Conservation (phyloP, 2,113 vertebrate species). For the Cyrtonyx montezumae region DNA sequence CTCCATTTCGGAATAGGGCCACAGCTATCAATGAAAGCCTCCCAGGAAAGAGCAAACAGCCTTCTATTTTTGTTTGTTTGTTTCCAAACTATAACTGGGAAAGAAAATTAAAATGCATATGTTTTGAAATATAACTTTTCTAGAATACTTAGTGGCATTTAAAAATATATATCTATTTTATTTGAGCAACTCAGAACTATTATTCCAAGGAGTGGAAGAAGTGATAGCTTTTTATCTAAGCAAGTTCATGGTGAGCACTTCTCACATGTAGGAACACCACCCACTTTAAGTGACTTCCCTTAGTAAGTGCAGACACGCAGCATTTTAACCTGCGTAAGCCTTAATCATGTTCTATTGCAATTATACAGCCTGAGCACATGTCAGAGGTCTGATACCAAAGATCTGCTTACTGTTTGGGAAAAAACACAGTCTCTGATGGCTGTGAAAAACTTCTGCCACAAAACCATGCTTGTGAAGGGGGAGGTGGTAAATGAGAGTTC, state of each 20-base stretch:
- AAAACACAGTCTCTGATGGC: background rate
- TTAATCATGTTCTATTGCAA: background rate
- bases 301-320: fast-evolving
- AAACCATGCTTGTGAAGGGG: background rate
- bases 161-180: background rate
- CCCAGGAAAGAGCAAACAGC: background rate
- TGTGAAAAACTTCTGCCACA: background rate
- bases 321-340: background rate
- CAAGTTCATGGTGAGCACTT: background rate
- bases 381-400: background rate
- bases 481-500: slow-evolving; percentile 23
- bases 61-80: background rate
- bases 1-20: background rate
- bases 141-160: background rate
- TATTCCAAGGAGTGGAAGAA: background rate
- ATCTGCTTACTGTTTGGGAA: background rate
- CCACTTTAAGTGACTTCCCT: background rate
- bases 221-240: background rate
- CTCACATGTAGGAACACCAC: fast-evolving
- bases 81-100: background rate
- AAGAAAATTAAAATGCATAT: background rate
- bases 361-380: background rate
- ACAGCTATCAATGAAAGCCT: background rate
- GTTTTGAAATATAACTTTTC: background rate
- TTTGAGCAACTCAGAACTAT: background rate